phyloP scores from a whole-genome alignment of 2,888 invertebrate genomes.

The Cyrtodaria siliqua region DNA sequence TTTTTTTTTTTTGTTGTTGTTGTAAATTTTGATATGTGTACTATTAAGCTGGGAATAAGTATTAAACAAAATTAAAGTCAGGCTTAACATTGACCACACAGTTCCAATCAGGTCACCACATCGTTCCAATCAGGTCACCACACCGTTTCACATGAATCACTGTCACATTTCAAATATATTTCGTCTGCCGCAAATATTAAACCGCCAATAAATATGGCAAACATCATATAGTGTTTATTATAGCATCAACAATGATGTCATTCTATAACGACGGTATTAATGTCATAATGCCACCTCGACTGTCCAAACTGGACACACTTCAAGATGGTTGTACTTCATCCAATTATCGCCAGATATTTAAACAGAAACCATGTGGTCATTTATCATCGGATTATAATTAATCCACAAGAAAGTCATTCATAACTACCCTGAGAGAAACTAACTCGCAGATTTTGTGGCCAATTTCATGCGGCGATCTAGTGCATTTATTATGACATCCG shows the following conservation, averaged over 20 bases:
- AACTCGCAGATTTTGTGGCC: slow-evolving; percentile 14
- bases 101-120: too few species aligned
- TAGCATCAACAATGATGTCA: slow-evolving; percentile 1
- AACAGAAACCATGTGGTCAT: slow-evolving; percentile 30
- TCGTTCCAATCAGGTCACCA: too few species aligned
- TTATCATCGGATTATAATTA: slow-evolving; percentile 44
- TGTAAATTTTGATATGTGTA: too few species aligned
- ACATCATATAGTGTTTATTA: too few species aligned
- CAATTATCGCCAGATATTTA: slow-evolving; percentile 36
- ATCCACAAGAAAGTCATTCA: slow-evolving; percentile 29
- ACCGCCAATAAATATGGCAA: too few species aligned
- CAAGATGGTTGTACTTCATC: slow-evolving; percentile 37
- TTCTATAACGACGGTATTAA: slow-evolving; percentile 1
- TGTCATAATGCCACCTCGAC: slow-evolving; percentile 24
- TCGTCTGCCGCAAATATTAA: too few species aligned
- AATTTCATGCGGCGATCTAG: slow-evolving; percentile 33
- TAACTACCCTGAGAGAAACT: background rate
- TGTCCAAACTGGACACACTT: slow-evolving; percentile 26
- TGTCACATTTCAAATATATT: background rate
- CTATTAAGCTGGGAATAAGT: too few species aligned
- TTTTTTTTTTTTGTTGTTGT: too few species aligned
- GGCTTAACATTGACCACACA: too few species aligned
- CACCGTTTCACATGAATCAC: background rate
- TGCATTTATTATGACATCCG: slow-evolving; percentile 47
- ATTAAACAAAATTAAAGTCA: too few species aligned